These are phyloP conservation scores for Aix galericulata DNA, from an alignment of 2,113 vertebrate species.

Conservation along the genomic window DNA sequence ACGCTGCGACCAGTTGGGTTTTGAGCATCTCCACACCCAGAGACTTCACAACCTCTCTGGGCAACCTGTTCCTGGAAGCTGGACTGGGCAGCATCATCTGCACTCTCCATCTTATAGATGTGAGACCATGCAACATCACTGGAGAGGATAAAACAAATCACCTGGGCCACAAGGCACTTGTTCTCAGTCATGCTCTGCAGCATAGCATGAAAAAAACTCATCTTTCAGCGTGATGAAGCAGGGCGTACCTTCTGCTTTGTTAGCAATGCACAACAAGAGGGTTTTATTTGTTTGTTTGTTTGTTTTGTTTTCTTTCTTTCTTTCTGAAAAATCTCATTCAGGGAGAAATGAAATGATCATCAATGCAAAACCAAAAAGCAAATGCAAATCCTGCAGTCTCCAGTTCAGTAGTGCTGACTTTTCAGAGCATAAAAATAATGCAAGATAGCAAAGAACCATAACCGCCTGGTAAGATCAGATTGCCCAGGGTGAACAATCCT, in stretches of 20 bases:
- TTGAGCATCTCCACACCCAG: not conserved
- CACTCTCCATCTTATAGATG: not conserved
- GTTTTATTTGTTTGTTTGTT: no score
- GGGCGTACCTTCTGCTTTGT: not conserved
- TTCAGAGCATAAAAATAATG: slow-evolving; percentile 26
- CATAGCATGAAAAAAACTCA: not conserved
- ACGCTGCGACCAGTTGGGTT: not conserved
- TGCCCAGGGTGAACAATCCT: slow-evolving; percentile 41
- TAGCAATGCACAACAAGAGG: not conserved
- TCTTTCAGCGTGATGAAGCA: not conserved
- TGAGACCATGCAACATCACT: no score
- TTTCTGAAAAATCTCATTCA: not conserved
- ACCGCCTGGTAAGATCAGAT: slow-evolving; percentile 4
- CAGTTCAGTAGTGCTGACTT: not conserved
- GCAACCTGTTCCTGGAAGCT: not conserved
- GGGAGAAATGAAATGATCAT: not conserved
- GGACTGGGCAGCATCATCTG: not conserved
- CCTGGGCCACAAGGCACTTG: not conserved
- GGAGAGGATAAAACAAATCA: not conserved
- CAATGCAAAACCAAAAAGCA: not conserved
- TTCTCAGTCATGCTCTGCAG: not conserved
- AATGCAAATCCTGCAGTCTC: not conserved
- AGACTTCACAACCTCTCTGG: not conserved
- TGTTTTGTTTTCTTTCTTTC: not conserved
- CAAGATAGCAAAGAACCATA: not conserved